Conservation (phyloP, 2,797 vertebrate species). For the Sebastes hubbsi region DNA sequence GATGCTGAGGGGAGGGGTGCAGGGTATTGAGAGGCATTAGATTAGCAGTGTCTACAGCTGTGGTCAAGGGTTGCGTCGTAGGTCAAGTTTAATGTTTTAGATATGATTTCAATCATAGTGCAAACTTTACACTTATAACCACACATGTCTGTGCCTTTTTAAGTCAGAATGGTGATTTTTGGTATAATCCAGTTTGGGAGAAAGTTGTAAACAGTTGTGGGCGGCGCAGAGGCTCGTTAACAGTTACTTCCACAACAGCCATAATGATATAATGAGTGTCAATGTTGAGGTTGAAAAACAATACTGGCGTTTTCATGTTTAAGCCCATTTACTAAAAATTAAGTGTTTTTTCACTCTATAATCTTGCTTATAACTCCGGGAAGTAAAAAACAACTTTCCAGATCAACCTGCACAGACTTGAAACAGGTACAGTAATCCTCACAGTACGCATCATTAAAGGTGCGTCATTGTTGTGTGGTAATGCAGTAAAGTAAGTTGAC, state of each 20-base stretch:
- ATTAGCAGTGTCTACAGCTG: constrained; percentile 18
- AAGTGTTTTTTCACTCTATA: neutral
- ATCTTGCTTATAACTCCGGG: neutral
- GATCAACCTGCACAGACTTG: constrained; percentile 5
- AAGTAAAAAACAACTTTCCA: neutral
- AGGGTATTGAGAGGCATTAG: constrained; percentile 35
- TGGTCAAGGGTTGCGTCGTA: constrained; percentile 21
- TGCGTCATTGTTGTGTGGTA: neutral
- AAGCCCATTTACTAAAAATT: constrained; percentile 10
- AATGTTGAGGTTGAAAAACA: neutral
- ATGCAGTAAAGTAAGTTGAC: neutral
- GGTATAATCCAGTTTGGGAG: neutral
- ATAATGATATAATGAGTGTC: neutral
- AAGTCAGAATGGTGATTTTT: constrained; percentile 19
- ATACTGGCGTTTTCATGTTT: neutral
- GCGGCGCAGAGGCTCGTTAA: neutral
- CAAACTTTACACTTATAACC: constrained; percentile 27
- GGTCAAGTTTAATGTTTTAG: constrained; percentile 23
- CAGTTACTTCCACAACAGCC: neutral
- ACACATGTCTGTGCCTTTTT: constrained; percentile 64
- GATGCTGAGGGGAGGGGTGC: constrained; percentile 25
- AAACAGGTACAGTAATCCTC: neutral
- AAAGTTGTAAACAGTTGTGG: neutral
- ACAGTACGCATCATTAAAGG: neutral
- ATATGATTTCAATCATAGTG: constrained; percentile 41